Evolutionary conservation across 2,888 invertebrate genomes (phyloP).

Genomic region (Lasioglossum morio): DNA sequence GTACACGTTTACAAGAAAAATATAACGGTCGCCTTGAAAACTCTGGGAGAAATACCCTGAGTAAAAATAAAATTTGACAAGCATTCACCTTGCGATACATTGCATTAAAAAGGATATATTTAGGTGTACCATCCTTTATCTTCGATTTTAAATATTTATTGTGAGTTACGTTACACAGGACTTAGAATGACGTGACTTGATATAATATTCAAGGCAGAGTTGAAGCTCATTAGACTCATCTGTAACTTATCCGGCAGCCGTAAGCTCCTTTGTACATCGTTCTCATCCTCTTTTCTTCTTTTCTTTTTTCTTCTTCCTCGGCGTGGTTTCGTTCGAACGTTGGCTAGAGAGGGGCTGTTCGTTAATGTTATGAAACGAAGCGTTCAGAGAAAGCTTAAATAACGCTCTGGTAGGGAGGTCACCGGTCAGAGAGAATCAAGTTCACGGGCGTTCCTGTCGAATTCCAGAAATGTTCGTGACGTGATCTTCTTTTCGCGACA

Average conservation of each 20-base stretch:
- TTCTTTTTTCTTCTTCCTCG: not conserved
- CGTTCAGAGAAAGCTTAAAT: slow-evolving; percentile 44
- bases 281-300: not conserved
- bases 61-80: no score
- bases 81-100: no score
- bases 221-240: slow-evolving; percentile 23
- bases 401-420: slow-evolving; percentile 42
- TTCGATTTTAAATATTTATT: not conserved
- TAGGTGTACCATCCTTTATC: no score
- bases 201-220: not conserved
- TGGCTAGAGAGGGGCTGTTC: slow-evolving; percentile 8
- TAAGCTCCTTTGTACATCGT: not conserved
- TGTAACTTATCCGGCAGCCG: not conserved
- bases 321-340: not conserved
- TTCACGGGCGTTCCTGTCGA: slow-evolving; percentile 58
- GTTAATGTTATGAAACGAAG: slow-evolving; percentile 38
- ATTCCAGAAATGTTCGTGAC: slow-evolving; percentile 43
- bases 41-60: no score
- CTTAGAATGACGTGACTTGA: not conserved
- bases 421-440: slow-evolving; percentile 52
- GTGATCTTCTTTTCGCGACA: slow-evolving; percentile 44
- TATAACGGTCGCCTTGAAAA: no score
- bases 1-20: no score
- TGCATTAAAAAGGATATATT: no score
- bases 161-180: not conserved